Base-by-base conservation (phyloP, 2,888 invertebrate genomes). In the Branchellion lobata region DNA sequence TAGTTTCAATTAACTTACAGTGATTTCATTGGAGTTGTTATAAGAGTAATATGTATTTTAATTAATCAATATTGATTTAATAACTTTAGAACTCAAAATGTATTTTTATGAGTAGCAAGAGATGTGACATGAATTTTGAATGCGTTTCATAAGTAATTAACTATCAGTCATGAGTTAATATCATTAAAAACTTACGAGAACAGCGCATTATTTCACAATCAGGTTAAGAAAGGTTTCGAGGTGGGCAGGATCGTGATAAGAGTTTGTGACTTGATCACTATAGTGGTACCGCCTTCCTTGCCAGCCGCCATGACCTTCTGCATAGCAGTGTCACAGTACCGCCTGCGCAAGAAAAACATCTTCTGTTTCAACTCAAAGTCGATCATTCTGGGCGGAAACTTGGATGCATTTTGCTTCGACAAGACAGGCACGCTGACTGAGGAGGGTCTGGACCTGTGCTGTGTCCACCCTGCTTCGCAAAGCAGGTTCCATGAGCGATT, bases 361-460 rank as follows among this genome's bases (percentile, higher is more conserved):
- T 88, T 84, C 84, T 88, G 88, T 80, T 87, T 88, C 82, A 86
- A 85, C 82, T 87, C 88, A 0, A 82, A 84, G 40, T 84, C 84
- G 72, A 88, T 88, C 82, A 88, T 87, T 83, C 83, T 87, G 33
- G 85, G 86, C 83, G 88, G 88, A 8, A 85, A 85, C 72, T 83
- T 88, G 24, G 86, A 88, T 83, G 84, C 85, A 61, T 85, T 87
- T 81, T 88, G 88, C 81, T 88, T 88, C 85, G 88, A 88, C 81
- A 88, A 88, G 93, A 95, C 95, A 75, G 95, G 95, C 47, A 95
- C 95, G 8, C 88, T 95, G 84, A 95, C 95, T 0, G 93, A 94
- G 86, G 94, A 95, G 85, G 94, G 94, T 0, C 31, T 73, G 5
- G 73, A 73, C 36, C 21, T 73, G 40, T 40, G 8, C 29, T 81